Percentiles rank a stretch among this genome's conserved stretches.
Evolutionary conservation across 2,888 invertebrate genomes (phyloP).

Genomic region (Parasteatoda lunata): DNA sequence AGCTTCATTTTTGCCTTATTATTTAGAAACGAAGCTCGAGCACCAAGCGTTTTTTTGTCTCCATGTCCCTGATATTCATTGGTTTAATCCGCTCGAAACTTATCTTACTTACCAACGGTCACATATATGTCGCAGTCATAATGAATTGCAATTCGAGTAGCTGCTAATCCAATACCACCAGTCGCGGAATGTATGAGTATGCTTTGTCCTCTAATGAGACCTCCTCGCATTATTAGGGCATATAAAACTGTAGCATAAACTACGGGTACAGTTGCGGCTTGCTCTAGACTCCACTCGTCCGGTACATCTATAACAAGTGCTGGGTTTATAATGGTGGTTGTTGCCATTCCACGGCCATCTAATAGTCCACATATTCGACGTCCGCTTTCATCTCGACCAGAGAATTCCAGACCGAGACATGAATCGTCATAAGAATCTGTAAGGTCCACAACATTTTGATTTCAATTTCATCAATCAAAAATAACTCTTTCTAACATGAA

Average conservation of each 20-base stretch:
- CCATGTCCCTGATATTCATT: too few species aligned
- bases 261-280: constrained; percentile 94
- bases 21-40: too few species aligned
- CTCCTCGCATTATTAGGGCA: constrained; percentile 89
- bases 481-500: too few species aligned
- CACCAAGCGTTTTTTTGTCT: too few species aligned
- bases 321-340: constrained; percentile 82
- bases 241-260: constrained; percentile 92
- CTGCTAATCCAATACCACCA: constrained; percentile 97
- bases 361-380: constrained; percentile 92
- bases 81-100: too few species aligned
- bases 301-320: constrained; percentile 93
- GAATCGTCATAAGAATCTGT: too few species aligned
- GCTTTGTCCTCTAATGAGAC: constrained; percentile 86
- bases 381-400: constrained; percentile 81
- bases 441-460: not conserved
- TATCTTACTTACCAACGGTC: too few species aligned
- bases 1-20: too few species aligned
- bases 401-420: constrained; percentile 94
- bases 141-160: constrained; percentile 73
- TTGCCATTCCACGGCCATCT: constrained; percentile 90
- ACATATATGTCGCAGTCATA: too few species aligned
- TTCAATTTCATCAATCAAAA: too few species aligned
- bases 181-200: constrained; percentile 95
- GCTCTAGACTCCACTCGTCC: constrained; percentile 88